Percentiles rank a stretch among this genome's conserved stretches.
Evolutionary conservation across 2,113 vertebrate species (phyloP).

Genomic region (Scalopus aquaticus): DNA sequence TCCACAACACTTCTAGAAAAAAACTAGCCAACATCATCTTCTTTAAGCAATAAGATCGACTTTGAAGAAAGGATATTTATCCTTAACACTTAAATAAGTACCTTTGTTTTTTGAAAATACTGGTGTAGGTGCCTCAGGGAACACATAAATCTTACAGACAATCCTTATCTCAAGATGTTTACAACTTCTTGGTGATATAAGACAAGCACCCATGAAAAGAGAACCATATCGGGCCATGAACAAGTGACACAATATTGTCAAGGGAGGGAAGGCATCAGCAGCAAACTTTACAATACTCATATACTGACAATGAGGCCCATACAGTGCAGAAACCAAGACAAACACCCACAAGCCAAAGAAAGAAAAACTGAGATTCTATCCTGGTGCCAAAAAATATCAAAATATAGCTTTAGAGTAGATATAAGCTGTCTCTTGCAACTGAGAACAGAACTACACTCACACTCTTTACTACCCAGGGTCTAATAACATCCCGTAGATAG

Average conservation of each 20-base stretch:
- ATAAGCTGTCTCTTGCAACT: not conserved
- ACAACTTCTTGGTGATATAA: not conserved
- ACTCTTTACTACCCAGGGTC: not conserved
- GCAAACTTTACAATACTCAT: not conserved
- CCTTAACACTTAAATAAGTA: constrained; percentile 2
- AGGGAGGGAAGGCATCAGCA: not conserved
- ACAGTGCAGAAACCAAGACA: not conserved
- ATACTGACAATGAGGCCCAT: not conserved
- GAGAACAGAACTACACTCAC: not conserved
- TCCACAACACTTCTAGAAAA: not conserved
- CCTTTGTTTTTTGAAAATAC: not conserved
- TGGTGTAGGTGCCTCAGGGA: not conserved
- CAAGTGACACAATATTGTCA: not conserved
- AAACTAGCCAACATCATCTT: not conserved
- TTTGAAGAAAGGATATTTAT: not conserved
- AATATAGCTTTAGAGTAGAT: not conserved
- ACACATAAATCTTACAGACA: not conserved
- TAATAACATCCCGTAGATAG: not conserved
- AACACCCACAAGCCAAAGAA: not conserved
- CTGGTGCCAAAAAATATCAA: not conserved
- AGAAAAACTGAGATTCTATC: not conserved
- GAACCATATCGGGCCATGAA: not conserved
- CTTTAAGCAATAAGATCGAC: not conserved
- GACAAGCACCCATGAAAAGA: not conserved
- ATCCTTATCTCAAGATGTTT: not conserved